Evolutionary conservation across 2,888 invertebrate species (phyloP), one percentile per base, ranked within the genome.

Genomic region (Lottia scabra): DNA sequence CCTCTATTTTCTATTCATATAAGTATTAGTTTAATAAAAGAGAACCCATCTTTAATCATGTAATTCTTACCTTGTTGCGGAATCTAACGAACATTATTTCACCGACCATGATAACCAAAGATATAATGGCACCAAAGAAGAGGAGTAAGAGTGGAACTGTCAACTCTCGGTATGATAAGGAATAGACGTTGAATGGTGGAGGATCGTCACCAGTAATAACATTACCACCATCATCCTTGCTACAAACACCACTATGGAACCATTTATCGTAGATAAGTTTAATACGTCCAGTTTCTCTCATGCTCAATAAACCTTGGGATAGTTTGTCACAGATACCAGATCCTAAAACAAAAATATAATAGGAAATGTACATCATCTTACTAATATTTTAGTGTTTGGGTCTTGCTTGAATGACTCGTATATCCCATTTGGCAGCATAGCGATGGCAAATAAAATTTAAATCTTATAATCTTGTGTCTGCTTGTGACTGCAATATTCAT

Each of bases 131-230:
- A 44, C 78, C 78, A 16, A 78, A 72, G 65, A 78, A 75, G 16
- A 78, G 75, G 27, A 78, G 64, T 56, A 78, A 68, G 63, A 77
- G 72, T 46, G 76, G 76, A 26, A 78, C 75, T 46, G 76, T 67
- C 75, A 78, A 74, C 70, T 78, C 78, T 30, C 73, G 70, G 56
- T 75, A 73, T n/a, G 75, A 72, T 46, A 78, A 46, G 1, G 76
- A 71, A 74, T 75, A 78, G 48, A 77, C 71, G 65, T 74, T 74
- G 56, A 77, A 48, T 3, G 75, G 71, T 67, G 73, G 70, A 13
- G 75, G 77, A 13, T 30, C 27, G 63, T 67, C 71, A 15, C 71
- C 71, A 45, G 23, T 56, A 67, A 15, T 67, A n/a, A 46, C 46
- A 26, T 23, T 67, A 13, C 27, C 26, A 16, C n/a, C 26, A 44